These are phyloP conservation scores for Aricia agestis DNA, from an alignment of 1,140 invertebrate genomes.

Conservation along the genomic window DNA sequence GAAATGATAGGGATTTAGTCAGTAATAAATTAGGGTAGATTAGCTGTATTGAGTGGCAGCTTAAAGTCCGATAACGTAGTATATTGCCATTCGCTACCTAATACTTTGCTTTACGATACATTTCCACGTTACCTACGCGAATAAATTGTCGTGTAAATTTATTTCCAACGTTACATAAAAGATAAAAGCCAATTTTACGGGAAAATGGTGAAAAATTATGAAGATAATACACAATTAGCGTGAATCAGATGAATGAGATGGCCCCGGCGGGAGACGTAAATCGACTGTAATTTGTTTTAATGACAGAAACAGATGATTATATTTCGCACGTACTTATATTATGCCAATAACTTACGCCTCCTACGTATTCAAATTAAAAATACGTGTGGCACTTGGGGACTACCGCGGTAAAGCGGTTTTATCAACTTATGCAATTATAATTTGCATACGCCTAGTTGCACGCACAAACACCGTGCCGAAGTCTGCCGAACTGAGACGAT, in stretches of 20 bases:
- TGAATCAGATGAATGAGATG: not conserved
- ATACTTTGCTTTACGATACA: not conserved
- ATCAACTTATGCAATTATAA: no score
- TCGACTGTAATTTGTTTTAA: conserved; percentile 6
- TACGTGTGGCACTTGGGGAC: no score
- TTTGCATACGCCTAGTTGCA: no score
- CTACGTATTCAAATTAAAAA: no score
- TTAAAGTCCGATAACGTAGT: not conserved
- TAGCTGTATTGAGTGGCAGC: not conserved
- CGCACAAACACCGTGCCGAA: no score
- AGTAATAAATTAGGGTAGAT: not conserved
- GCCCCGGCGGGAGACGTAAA: not conserved
- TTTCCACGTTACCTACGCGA: not conserved
- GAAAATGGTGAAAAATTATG: not conserved
- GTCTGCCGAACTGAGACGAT: no score
- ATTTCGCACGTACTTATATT: not conserved
- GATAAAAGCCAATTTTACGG: not conserved
- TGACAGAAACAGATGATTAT: not conserved
- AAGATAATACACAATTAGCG: conserved; percentile 4
- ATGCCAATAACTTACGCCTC: not conserved
- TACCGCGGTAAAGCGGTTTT: no score
- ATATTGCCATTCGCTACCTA: not conserved
- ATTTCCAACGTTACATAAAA: not conserved
- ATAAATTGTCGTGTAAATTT: not conserved
- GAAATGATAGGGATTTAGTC: not conserved